Evolutionary conservation across 2,797 vertebrate genomes (phyloP), one percentile per base, ranked within the genome.

Genomic region (Cuniculus paca): DNA sequence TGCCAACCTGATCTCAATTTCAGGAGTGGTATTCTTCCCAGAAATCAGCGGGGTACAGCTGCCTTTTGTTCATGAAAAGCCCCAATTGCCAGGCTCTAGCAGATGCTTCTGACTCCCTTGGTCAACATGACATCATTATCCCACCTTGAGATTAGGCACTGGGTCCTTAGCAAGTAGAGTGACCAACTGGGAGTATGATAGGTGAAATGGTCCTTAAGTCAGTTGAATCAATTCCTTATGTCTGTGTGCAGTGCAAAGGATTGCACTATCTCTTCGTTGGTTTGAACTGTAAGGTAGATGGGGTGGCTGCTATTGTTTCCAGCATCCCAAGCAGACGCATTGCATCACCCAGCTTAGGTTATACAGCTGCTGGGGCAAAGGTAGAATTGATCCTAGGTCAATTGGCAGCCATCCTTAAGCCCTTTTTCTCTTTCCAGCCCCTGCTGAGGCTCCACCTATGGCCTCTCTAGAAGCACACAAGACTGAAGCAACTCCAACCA

Each of bases 361-460:
- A 24, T 80, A 84, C 16, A 58, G 92, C 45, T 0, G 1, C 52
- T 2, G 50, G 77, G 20, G 14, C 65, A n/a, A 50, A 50, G 4
- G 1, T 78, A 63, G 39, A n/a, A 45, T 0, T 28, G 39, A 94
- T 12, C 17, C 31, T 9, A 20, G 42, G 54, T 42, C 65, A 68
- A 11, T 26, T 60, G 10, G 54, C 52, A 56, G 34, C 11, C 36
- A 52, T 45, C 42, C 9, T 39, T 56, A 77, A 5, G 6, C 45
- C 26, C 58, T 72, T 11, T 72, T 39, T 95, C 65, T 70, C 36
- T 74, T 56, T 42, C 82, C 42, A 97, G 97, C n/a, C 1, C 45
- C 95, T 60, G 11, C 90, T 31, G 56, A 96, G 48, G n/a, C 72
- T 31, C 50, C 79, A 28, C 26, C 65, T 2, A n/a, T 12, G 31